Percentiles rank a stretch among this genome's conserved stretches.
These are phyloP conservation scores for Maccullochella peelii DNA, from an alignment of 2,113 vertebrate species.

Conservation along the genomic window DNA sequence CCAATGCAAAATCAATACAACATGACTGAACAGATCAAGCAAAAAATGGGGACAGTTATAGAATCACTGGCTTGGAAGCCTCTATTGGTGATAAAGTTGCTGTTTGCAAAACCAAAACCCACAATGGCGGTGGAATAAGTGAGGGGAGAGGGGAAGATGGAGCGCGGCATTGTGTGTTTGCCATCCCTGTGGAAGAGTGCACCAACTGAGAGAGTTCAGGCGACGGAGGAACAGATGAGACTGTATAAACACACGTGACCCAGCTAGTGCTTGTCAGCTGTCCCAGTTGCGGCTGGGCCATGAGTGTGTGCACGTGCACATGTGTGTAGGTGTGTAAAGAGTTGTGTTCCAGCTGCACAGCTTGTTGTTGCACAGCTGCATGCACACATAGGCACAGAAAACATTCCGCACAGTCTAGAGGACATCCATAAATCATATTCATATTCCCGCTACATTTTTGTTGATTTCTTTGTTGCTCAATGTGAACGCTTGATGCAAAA, in stretches of 20 bases:
- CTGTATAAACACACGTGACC: constrained; percentile 66
- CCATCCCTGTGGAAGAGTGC: constrained; percentile 17
- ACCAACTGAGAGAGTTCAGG: constrained; percentile 28
- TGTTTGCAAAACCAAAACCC: constrained; percentile 48
- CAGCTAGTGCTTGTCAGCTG: constrained; percentile 58
- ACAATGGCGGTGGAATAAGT: constrained; percentile 22
- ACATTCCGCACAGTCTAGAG: constrained; percentile 22
- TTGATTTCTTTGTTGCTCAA: constrained; percentile 33
- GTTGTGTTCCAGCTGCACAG: constrained; percentile 45
- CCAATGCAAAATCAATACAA: constrained; percentile 70
- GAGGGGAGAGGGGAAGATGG: constrained; percentile 8
- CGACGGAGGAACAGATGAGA: constrained; percentile 49
- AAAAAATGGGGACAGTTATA: constrained; percentile 40
- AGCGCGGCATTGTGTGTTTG: constrained; percentile 1
- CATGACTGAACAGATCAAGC: constrained; percentile 62
- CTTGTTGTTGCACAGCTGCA: constrained; percentile 26
- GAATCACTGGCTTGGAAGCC: constrained; percentile 45
- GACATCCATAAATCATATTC: constrained; percentile 52
- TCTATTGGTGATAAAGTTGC: constrained; percentile 40
- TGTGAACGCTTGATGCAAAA: constrained; percentile 35
- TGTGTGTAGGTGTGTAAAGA: constrained; percentile 29
- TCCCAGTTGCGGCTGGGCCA: constrained; percentile 47
- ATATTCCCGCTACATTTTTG: constrained; percentile 13
- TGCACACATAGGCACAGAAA: constrained; percentile 7
- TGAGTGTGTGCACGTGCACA: constrained; percentile 15